Evolutionary conservation across 2,113 vertebrate species (phyloP).

Genomic region (Nerophis lumbriciformis): DNA sequence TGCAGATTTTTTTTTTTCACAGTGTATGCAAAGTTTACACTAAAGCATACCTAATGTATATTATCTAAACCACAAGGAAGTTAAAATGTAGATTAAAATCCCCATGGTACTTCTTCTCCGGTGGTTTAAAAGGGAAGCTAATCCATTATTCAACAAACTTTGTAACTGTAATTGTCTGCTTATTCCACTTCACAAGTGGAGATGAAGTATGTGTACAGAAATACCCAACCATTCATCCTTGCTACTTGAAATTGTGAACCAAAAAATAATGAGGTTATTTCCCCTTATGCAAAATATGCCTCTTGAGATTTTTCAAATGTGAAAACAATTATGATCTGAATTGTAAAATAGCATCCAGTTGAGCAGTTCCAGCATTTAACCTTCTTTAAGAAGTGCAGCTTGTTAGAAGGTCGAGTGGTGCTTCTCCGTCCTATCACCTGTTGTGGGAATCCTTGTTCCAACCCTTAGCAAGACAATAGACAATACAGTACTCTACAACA

Average conservation of each 20-base stretch:
- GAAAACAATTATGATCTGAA: slow-evolving; percentile 26
- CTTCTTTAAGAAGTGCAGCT: slow-evolving; percentile 15
- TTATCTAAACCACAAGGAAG: too few relatives aligned
- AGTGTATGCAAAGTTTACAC: too few relatives aligned
- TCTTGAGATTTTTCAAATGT: slow-evolving; percentile 4
- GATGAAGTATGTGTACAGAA: too few relatives aligned
- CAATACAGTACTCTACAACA: background rate
- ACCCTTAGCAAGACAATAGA: background rate
- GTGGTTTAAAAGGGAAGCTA: too few relatives aligned
- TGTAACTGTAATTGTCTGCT: too few relatives aligned
- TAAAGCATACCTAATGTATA: too few relatives aligned
- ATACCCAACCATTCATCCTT: background rate
- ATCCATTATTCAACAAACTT: too few relatives aligned
- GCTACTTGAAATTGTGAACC: background rate
- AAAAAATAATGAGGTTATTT: background rate
- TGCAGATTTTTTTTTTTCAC: too few relatives aligned
- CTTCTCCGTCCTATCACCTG: background rate
- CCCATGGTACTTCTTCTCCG: too few relatives aligned
- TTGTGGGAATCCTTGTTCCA: background rate
- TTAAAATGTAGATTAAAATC: too few relatives aligned
- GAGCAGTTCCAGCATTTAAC: slow-evolving; percentile 5
- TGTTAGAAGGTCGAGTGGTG: slow-evolving; percentile 15
- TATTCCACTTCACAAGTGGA: too few relatives aligned
- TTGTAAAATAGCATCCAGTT: slow-evolving; percentile 7
- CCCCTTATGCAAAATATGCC: slow-evolving; percentile 1